Conservation (phyloP, 2,113 vertebrate genomes). For the Dromiciops gliroides region DNA sequence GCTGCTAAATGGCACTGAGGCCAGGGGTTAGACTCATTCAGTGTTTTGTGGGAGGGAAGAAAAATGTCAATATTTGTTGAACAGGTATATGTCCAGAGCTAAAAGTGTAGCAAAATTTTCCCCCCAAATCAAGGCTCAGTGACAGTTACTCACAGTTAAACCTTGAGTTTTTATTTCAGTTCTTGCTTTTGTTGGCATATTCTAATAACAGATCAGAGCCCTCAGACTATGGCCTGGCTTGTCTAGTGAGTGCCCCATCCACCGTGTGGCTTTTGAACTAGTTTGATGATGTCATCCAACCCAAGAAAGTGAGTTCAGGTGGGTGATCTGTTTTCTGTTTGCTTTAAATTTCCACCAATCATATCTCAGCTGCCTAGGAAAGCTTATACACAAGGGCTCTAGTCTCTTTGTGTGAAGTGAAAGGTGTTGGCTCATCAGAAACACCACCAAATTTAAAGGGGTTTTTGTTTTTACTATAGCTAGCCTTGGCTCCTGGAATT, state of each 20-base stretch:
- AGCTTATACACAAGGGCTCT: neutral
- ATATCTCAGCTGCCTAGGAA: neutral
- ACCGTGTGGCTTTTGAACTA: neutral
- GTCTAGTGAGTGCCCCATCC: neutral
- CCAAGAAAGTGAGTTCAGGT: neutral
- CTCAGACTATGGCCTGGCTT: neutral
- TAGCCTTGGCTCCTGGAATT: neutral
- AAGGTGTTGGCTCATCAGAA: neutral
- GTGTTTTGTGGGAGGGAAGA: slow-evolving; percentile 28
- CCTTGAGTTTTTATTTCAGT: neutral
- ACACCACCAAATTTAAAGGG: neutral
- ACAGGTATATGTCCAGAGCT: slow-evolving; percentile 38
- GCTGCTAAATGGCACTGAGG: slow-evolving; percentile 21
- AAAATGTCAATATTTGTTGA: slow-evolving; percentile 70
- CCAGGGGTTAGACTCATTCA: slow-evolving; percentile 75
- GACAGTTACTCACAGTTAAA: neutral
- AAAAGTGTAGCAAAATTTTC: neutral
- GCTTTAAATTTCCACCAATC: neutral
- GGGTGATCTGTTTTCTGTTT: slow-evolving; percentile 1
- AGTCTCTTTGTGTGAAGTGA: neutral
- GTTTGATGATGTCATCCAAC: neutral
- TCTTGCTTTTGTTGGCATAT: neutral
- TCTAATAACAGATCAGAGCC: neutral
- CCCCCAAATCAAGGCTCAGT: slow-evolving; percentile 39
- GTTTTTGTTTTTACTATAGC: neutral